A percentile compares a stretch with the other conserved stretches of the same genome.
Evolutionary conservation across 2,797 vertebrate species (phyloP).

Genomic region (Geotrypetes seraphini): DNA sequence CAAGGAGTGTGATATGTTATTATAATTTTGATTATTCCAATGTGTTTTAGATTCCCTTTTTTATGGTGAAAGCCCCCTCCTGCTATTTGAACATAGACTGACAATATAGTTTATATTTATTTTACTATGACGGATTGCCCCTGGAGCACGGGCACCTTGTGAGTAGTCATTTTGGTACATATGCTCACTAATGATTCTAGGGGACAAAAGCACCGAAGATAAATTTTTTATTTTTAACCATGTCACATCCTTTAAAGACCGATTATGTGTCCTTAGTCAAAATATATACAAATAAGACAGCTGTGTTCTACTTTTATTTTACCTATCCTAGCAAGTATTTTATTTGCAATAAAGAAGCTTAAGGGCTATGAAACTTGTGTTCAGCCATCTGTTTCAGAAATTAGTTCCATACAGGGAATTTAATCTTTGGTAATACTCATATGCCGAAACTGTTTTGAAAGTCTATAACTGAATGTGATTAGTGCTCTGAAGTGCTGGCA

Average conservation of each 20-base stretch:
- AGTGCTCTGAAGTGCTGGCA: constrained; percentile 2
- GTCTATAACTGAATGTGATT: constrained; percentile 16
- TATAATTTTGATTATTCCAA: constrained; percentile 35
- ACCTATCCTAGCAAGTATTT: constrained; percentile 53
- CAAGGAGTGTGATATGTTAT: constrained; percentile 24
- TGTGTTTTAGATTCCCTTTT: constrained; percentile 21
- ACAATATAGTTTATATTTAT: constrained; percentile 18
- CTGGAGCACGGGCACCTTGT: constrained; percentile 10
- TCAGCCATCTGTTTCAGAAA: constrained; percentile 57
- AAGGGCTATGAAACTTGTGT: constrained; percentile 48
- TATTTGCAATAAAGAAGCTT: constrained; percentile 54
- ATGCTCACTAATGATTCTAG: constrained; percentile 30
- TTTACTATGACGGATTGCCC: constrained; percentile 20
- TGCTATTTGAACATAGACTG: constrained; percentile 21
- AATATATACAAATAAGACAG: constrained; percentile 43
- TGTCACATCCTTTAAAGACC: constrained; percentile 35
- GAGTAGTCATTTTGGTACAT: constrained; percentile 19
- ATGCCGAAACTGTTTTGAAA: constrained; percentile 20
- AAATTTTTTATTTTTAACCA: constrained; percentile 11
- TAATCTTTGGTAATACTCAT: constrained; percentile 21
- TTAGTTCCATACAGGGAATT: constrained; percentile 46
- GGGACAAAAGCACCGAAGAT: constrained; percentile 20
- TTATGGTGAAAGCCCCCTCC: constrained; percentile 13
- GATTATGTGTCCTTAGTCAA: constrained; percentile 42
- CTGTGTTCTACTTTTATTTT: constrained; percentile 51